Evolutionary conservation across 2,888 invertebrate genomes (phyloP).

Genomic region (Phaonia tiefii): DNA sequence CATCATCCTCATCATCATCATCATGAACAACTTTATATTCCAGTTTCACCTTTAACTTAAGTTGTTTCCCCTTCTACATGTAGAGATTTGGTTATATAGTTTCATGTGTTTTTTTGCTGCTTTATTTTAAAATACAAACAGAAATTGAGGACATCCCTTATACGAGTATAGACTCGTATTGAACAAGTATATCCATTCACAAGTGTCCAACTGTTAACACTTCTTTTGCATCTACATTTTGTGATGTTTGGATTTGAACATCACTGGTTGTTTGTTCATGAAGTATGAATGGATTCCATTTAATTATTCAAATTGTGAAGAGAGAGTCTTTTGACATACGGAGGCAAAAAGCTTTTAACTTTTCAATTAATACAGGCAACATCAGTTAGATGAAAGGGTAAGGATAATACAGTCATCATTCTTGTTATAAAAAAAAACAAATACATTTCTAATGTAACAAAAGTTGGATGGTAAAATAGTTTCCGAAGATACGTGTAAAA

Average conservation of each 20-base stretch:
- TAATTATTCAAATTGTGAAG: neutral
- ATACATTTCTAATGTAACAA: no score
- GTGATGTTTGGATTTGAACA: neutral
- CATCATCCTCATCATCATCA: neutral
- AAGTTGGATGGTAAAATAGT: no score
- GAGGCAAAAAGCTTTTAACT: neutral
- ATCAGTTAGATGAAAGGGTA: no score
- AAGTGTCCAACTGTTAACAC: slow-evolving; percentile 4
- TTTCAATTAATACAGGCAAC: neutral
- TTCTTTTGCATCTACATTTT: no score
- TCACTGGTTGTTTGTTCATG: neutral
- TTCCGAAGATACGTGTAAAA: no score
- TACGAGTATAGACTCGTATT: neutral
- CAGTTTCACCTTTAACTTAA: neutral
- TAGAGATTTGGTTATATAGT: slow-evolving; percentile 12
- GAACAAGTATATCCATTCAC: neutral
- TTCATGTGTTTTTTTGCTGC: neutral
- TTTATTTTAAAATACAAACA: slow-evolving; percentile 11
- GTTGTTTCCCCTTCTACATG: neutral
- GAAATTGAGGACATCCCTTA: slow-evolving; percentile 26
- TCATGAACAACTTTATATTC: neutral
- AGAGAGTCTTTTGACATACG: neutral
- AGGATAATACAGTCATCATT: no score
- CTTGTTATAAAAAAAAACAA: no score
- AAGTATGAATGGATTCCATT: neutral